phyloP scores from a whole-genome alignment of 1,140 invertebrate genomes.

The Protaetia brevitarsis region DNA sequence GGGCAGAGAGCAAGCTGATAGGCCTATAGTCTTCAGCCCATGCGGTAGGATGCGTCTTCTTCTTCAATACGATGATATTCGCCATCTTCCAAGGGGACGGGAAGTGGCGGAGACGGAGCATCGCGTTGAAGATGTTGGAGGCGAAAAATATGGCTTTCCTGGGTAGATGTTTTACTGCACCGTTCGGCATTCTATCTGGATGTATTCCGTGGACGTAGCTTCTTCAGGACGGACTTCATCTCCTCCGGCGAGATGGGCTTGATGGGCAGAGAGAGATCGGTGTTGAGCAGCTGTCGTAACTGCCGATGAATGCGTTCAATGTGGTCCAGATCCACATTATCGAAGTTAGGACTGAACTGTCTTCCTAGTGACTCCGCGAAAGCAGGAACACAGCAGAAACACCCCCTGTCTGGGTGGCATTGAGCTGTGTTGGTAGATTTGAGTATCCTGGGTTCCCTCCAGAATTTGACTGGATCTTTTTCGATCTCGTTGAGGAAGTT shows the following conservation, averaged over 20 bases:
- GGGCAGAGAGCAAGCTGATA: slow-evolving; percentile 41
- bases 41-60: slow-evolving; percentile 44
- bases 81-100: slow-evolving; percentile 43
- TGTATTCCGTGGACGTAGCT: too few relatives aligned
- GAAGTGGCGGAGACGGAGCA: slow-evolving; percentile 25
- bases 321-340: neutral
- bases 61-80: slow-evolving; percentile 43
- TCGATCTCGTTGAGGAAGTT: too few relatives aligned
- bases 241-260: slow-evolving; percentile 1
- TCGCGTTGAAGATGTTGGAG: slow-evolving; percentile 25
- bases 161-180: slow-evolving; percentile 31
- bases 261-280: neutral
- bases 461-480: neutral
- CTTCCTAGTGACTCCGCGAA: slow-evolving; percentile 1
- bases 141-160: slow-evolving; percentile 22
- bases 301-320: too few relatives aligned
- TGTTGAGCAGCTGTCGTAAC: neutral
- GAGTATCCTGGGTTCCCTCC: neutral
- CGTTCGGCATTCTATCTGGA: slow-evolving; percentile 34
- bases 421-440: neutral
- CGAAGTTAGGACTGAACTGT: slow-evolving; percentile 5
- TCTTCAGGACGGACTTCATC: neutral
- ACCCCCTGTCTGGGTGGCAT: neutral
- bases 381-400: neutral
- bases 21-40: slow-evolving; percentile 40